phyloP scores from a whole-genome alignment of 2,113 vertebrate species.

The Elephantulus edwardii region DNA sequence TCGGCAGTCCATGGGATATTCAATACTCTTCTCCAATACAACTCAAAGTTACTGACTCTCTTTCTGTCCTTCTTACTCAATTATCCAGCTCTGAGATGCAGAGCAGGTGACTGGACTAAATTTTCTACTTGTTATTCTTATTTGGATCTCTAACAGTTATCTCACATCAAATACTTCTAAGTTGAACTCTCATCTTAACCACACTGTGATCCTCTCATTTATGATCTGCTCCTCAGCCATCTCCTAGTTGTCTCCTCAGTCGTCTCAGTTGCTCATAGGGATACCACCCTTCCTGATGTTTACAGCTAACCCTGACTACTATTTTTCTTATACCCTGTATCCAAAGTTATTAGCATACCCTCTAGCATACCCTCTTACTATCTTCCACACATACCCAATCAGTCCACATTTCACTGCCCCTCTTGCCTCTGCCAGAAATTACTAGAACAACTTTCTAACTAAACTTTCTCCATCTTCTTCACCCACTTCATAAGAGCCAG shows the following conservation, averaged over 20 bases:
- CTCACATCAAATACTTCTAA: not conserved
- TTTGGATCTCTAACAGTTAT: not conserved
- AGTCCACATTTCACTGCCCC: not conserved
- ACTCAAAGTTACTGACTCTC: too few relatives aligned
- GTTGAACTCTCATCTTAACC: not conserved
- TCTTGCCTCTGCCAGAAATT: not conserved
- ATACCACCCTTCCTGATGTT: not conserved
- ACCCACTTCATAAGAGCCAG: not conserved
- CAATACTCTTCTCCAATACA: too few relatives aligned
- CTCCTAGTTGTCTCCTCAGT: not conserved
- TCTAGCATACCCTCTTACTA: not conserved
- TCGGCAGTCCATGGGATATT: too few relatives aligned
- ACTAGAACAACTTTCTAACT: not conserved
- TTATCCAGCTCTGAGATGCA: too few relatives aligned
- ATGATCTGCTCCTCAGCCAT: not conserved
- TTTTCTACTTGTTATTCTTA: not conserved
- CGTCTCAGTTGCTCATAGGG: not conserved
- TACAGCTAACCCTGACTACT: not conserved
- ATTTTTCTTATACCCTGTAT: not conserved
- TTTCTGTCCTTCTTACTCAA: too few relatives aligned
- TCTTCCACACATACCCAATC: not conserved
- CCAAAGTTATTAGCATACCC: not conserved
- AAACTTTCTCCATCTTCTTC: constrained; percentile 2
- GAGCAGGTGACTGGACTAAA: too few relatives aligned
- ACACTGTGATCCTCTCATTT: not conserved